A percentile compares a stretch with the other conserved stretches of the same genome.
Evolutionary conservation across 2,888 invertebrate genomes (phyloP).

Genomic region (Apomyelois bistriatella): DNA sequence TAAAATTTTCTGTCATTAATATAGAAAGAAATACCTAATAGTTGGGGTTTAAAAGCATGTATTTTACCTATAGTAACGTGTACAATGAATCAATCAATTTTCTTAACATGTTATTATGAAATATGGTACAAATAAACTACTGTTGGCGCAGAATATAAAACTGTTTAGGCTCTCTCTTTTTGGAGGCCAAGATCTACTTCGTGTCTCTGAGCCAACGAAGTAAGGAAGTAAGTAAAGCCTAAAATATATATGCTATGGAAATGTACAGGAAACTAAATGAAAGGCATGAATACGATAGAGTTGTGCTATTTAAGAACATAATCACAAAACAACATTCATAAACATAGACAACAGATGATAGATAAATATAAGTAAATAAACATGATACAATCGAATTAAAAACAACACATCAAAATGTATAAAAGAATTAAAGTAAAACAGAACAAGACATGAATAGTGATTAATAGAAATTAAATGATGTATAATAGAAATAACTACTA

Average conservation of each 20-base stretch:
- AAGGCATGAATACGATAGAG: constrained; percentile 31
- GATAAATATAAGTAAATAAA: not conserved
- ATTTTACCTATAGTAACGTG: no score
- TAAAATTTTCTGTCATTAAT: no score
- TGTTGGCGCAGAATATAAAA: no score
- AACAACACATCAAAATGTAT: not conserved
- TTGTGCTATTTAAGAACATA: constrained; percentile 25
- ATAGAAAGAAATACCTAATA: no score
- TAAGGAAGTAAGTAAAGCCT: no score
- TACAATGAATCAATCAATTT: no score
- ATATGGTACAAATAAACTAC: no score
- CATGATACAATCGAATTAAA: not conserved
- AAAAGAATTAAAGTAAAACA: not conserved
- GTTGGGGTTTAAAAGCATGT: no score
- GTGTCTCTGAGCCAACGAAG: no score
- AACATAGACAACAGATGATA: not conserved
- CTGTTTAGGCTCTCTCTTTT: no score
- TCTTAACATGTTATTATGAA: no score
- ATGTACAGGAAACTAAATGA: constrained; percentile 27
- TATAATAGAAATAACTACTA: not conserved
- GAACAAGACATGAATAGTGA: not conserved
- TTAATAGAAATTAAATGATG: not conserved
- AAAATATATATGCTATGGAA: not conserved
- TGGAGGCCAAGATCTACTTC: no score
- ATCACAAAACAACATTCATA: not conserved